Evolutionary conservation across 64 coral and sea anemone genomes (phyloP).

Genomic region (Platygyra sinensis): DNA sequence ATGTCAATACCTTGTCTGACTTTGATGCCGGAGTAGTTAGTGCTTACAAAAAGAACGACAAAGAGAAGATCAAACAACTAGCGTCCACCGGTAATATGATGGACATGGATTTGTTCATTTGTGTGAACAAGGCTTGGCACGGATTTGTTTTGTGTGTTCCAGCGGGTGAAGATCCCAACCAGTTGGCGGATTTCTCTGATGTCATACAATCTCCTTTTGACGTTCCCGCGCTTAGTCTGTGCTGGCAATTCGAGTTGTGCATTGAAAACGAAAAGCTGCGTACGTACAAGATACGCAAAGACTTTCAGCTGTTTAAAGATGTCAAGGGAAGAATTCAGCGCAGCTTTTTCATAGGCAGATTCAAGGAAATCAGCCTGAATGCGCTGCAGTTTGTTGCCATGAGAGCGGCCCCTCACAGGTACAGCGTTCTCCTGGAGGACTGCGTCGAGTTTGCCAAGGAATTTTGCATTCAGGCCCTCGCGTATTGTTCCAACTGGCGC

Average conservation of each 20-base stretch:
- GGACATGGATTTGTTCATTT: conserved; percentile 83
- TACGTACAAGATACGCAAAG: conserved; percentile 83
- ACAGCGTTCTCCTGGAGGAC: conserved; percentile 68
- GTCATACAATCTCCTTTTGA: conserved; percentile 59
- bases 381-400: conserved; percentile 76
- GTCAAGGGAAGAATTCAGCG: conserved; percentile 46
- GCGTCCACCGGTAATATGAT: conserved; percentile 18
- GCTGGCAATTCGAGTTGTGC: conserved; percentile 70
- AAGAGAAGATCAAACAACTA: conserved; percentile 25
- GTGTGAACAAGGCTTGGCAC: conserved; percentile 70
- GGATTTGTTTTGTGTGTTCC: conserved; percentile 73
- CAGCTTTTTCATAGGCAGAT: conserved; percentile 75
- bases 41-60: conserved; percentile 55
- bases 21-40: conserved; percentile 51
- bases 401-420: conserved; percentile 71
- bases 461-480: conserved; percentile 69
- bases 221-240: conserved; percentile 30
- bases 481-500: conserved; percentile 67
- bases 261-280: conserved; percentile 54
- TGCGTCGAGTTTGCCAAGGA: conserved; percentile 91
- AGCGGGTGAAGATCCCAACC: neutral
- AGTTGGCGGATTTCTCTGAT: conserved; percentile 15
- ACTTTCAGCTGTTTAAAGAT: conserved; percentile 43
- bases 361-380: conserved; percentile 33
- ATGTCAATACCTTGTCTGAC: conserved; percentile 76